These are phyloP conservation scores for Mustelus asterias DNA, from an alignment of 2,113 vertebrate genomes.

Conservation along the genomic window DNA sequence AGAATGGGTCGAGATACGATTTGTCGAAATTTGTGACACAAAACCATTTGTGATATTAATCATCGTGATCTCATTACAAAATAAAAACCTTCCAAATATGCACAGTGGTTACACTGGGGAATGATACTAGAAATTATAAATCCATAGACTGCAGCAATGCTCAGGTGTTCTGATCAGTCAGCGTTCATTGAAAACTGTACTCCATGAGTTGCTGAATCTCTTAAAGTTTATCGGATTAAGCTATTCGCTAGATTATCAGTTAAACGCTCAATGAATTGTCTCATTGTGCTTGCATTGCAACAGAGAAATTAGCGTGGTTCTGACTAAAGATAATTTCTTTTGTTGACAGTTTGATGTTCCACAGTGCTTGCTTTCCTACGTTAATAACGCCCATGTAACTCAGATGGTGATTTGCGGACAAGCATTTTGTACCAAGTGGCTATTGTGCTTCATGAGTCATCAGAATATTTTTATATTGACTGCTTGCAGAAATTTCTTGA, in stretches of 20 bases:
- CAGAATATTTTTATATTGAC: not conserved
- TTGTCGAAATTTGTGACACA: not conserved
- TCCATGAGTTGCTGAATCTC: not conserved
- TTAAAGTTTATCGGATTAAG: not conserved
- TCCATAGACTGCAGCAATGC: not conserved
- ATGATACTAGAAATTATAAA: not conserved
- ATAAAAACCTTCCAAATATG: not conserved
- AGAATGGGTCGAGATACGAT: not conserved
- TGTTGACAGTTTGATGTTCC: not conserved
- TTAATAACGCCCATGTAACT: not conserved
- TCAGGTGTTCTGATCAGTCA: not conserved
- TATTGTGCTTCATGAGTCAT: not conserved
- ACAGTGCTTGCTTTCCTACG: not conserved
- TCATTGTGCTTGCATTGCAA: not conserved
- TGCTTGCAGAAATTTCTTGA: not conserved
- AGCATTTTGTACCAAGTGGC: not conserved
- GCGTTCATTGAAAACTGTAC: not conserved
- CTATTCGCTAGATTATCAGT: not conserved
- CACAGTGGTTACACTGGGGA: not conserved
- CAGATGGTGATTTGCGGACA: not conserved
- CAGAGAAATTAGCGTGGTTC: not conserved
- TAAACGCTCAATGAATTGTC: not conserved
- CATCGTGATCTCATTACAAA: not conserved
- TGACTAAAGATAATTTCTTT: slow-evolving; percentile 16
- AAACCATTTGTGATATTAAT: not conserved